These are phyloP conservation scores for Carollia perspicillata DNA, from an alignment of 2,113 vertebrate species.

Conservation along the genomic window DNA sequence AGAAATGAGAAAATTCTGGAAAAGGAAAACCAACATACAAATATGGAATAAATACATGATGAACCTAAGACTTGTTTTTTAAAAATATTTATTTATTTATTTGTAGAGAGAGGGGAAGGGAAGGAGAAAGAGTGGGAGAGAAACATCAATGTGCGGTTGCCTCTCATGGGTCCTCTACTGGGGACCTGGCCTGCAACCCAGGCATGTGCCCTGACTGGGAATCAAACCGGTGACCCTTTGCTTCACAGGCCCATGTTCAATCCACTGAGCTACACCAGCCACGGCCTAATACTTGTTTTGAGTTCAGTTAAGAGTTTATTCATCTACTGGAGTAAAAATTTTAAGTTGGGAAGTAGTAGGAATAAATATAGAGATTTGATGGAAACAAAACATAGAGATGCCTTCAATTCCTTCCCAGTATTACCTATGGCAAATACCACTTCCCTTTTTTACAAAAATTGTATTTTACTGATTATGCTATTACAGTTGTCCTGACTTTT, in stretches of 20 bases:
- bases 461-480: too few species aligned
- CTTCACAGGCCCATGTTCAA: too few species aligned
- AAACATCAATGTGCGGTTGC: too few species aligned
- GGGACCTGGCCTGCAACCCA: too few species aligned
- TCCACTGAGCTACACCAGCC: too few species aligned
- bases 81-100: too few species aligned
- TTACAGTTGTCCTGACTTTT: too few species aligned
- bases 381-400: not conserved
- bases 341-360: not conserved
- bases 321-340: not conserved
- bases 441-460: not conserved
- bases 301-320: not conserved
- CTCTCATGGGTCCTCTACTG: too few species aligned
- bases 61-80: not conserved
- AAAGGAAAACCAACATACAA: not conserved
- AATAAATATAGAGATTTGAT: not conserved
- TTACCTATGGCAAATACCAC: not conserved
- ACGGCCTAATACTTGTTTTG: not conserved
- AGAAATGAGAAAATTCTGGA: not conserved
- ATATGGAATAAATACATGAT: not conserved
- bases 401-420: not conserved
- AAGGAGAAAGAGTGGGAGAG: too few species aligned
- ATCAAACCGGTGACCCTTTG: too few species aligned
- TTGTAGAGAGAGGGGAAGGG: too few species aligned
- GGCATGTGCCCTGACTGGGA: too few species aligned